phyloP scores from a whole-genome alignment of 2,888 invertebrate species.

The Callyntrura guangdongensis region DNA sequence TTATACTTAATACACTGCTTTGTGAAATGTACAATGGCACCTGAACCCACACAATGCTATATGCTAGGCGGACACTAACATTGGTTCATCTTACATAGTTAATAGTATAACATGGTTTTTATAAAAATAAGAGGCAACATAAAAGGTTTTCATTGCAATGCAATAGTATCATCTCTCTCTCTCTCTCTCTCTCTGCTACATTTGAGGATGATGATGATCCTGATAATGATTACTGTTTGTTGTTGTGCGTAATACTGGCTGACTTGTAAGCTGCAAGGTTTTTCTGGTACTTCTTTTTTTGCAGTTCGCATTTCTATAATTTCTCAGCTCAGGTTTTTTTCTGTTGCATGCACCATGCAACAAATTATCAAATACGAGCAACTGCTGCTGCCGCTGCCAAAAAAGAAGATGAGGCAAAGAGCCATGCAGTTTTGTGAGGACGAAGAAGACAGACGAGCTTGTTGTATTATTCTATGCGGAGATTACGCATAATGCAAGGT shows the following conservation, averaged over 20 bases:
- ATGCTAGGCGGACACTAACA: not conserved
- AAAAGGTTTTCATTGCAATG: slow-evolving; percentile 49
- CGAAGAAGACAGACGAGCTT: slow-evolving; percentile 4
- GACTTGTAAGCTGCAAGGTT: slow-evolving; percentile 39
- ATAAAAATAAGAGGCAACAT: slow-evolving; percentile 42
- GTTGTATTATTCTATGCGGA: slow-evolving; percentile 1
- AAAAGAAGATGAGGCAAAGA: slow-evolving; percentile 11
- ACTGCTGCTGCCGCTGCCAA: not conserved
- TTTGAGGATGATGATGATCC: slow-evolving; percentile 45
- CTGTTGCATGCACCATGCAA: slow-evolving; percentile 28
- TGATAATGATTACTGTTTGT: slow-evolving; percentile 25
- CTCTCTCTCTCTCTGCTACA: slow-evolving; percentile 17
- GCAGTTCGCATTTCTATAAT: slow-evolving; percentile 42
- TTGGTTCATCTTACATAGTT: not conserved
- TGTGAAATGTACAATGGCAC: not conserved
- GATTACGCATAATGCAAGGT: not conserved
- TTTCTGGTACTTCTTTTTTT: slow-evolving; percentile 72
- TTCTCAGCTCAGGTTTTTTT: slow-evolving; percentile 11
- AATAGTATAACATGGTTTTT: not conserved
- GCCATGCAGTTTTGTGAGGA: not conserved
- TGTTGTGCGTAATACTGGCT: slow-evolving; percentile 26
- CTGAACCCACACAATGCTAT: not conserved
- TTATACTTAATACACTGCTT: slow-evolving; percentile 1
- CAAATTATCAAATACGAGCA: not conserved
- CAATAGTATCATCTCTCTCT: slow-evolving; percentile 18